Evolutionary conservation across 2,113 vertebrate species (phyloP), one percentile per base, ranked within the genome.

Genomic region (Megaceryle torquata): DNA sequence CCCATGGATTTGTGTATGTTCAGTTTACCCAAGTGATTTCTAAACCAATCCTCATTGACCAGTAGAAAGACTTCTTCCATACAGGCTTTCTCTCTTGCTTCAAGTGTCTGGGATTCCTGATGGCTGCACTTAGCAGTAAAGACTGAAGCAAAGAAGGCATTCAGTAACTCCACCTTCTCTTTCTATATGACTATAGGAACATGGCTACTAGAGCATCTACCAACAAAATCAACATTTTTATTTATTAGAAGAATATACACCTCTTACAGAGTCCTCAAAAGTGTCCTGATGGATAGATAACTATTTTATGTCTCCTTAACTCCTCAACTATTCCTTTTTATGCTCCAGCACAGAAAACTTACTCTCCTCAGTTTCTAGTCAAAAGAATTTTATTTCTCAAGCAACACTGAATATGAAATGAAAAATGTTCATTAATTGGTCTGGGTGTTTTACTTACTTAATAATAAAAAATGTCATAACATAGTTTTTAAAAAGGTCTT

Each of bases 221-320:
- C 91, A 92, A 81, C 25, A 93, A 96, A 83, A 44, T 20, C 29
- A 89, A 72, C 35, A 75, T 93, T 96, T 91, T 93, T 14, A 64
- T 89, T 63, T 85, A 94, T 91, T 85, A 71, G 50, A 86, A 93
- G 57, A 93, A 91, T 35, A 37, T 48, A 15, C 20, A 57, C 10
- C n/a, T 69, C 92, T 93, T 93, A 56, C 3, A 57, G 12, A 26
- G 2, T 31, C 4, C 33, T 61, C 19, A 16, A 25, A 92, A 67
- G 59, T 28, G 43, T 70, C 86, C 53, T 92, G 13, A 11, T 57
- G 79, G 78, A 93, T 14, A 94, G 29, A 19, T 93, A 48, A 44
- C 22, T 56, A 87, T 68, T 82, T 78, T 84, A 85, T 85, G 46
- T 65, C 60, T 92, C 50, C 46, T 96, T 95, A 87, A 59, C 51